These are phyloP conservation scores for Corynorhinus townsendii DNA, from an alignment of 2,113 vertebrate genomes.

Conservation along the genomic window DNA sequence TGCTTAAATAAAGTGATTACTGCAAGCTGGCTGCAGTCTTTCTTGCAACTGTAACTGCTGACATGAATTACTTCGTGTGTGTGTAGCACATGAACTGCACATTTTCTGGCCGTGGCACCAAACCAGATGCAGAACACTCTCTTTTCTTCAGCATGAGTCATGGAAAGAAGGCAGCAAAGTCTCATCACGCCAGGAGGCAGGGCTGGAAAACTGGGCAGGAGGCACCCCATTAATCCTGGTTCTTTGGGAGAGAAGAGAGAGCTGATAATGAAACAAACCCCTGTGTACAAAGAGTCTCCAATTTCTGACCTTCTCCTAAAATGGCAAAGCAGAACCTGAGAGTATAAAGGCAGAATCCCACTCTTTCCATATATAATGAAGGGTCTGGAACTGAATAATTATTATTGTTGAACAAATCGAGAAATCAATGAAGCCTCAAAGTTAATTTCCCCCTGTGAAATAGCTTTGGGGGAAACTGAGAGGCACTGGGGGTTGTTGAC, in stretches of 20 bases:
- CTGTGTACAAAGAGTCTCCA: not conserved
- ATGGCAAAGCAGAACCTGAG: not conserved
- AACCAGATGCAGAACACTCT: not conserved
- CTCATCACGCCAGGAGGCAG: not conserved
- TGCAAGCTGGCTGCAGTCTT: not conserved
- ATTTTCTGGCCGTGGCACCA: not conserved
- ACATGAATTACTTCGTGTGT: not conserved
- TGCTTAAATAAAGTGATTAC: not conserved
- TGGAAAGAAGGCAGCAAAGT: not conserved
- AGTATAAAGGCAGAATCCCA: not conserved
- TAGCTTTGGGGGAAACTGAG: not conserved
- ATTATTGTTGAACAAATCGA: not conserved
- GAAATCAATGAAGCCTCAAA: not conserved
- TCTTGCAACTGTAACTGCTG: not conserved
- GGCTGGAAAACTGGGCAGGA: not conserved
- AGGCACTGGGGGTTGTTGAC: not conserved
- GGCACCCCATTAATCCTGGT: not conserved
- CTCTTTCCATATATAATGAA: not conserved
- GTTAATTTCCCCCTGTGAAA: not conserved
- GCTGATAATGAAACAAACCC: not conserved
- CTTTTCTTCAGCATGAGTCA: conserved; percentile 13
- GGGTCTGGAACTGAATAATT: not conserved
- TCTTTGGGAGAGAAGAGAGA: not conserved
- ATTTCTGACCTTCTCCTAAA: not conserved
- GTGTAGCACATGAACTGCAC: not conserved